Evolutionary conservation across 2,797 vertebrate species (phyloP), one percentile per base, ranked within the genome.

Genomic region (Ibycter americanus): DNA sequence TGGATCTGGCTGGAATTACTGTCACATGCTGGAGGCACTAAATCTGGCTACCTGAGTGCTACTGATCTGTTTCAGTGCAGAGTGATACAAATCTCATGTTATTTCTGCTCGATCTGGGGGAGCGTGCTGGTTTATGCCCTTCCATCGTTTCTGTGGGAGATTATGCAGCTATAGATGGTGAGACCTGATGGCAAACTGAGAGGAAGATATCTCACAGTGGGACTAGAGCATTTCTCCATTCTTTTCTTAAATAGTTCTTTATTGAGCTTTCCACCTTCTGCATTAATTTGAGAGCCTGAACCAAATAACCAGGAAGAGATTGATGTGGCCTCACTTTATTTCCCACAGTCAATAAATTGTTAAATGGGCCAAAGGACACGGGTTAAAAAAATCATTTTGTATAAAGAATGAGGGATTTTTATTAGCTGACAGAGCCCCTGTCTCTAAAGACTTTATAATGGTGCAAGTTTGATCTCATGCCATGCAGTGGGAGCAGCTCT

Each of bases 281-380:
- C 90, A 88, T 96, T 96, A 97, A 96, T 96, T 93, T 92, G 92
- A 94, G n/a, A 96, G 32, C 81, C n/a, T 82, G 90, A 97, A 92
- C 92, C 94, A 95, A 95, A 93, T 97, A 97, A 97, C 94, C 89
- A 95, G 87, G 87, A 93, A 73, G 84, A 96, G 92, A 96, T 96
- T 95, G 95, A 96, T 96, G 87, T 90, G 76, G 87, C 96, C 85
- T 95, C 65, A 91, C 93, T 81, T 91, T 96, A 95, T 92, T 96
- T 96, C 94, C 56, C 89, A 95, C 93, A 95, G 93, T 96, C 89
- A 40, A 96, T 96, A 96, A 95, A 79, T 49, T 97, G 94, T 94
- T 96, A 93, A 96, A 97, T 95, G 92, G 96, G 90, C 76, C 84
- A 93, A 96, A 94, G 93, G 93, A 96, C 95, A 91, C 2, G 31